These are phyloP conservation scores for Ammodytes dubius DNA, from an alignment of 2,113 vertebrate genomes.

Conservation along the genomic window DNA sequence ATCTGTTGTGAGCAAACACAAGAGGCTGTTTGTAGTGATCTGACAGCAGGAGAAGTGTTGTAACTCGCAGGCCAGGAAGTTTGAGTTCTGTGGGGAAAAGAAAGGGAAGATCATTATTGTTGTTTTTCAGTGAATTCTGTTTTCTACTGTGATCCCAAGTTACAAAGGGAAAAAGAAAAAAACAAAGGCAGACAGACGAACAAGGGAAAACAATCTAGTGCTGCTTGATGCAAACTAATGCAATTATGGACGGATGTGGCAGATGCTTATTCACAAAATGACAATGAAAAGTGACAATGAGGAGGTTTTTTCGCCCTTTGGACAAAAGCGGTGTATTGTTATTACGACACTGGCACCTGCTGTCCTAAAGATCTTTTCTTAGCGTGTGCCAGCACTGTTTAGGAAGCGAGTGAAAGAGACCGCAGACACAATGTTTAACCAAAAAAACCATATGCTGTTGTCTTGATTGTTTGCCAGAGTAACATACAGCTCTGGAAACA, in stretches of 20 bases:
- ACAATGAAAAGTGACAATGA: no score
- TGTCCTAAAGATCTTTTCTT: no score
- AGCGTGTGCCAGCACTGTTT: no score
- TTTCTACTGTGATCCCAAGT: neutral
- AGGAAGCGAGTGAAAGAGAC: no score
- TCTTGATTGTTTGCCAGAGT: no score
- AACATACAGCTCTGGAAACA: no score
- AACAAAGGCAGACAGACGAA: neutral
- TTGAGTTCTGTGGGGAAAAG: conserved; percentile 10
- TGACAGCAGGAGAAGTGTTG: conserved; percentile 20
- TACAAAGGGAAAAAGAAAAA: neutral
- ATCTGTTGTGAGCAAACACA: conserved; percentile 21
- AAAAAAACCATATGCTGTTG: no score
- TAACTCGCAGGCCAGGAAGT: neutral
- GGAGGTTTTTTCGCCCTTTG: no score
- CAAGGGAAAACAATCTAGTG: neutral
- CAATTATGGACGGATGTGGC: neutral
- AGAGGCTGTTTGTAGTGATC: neutral
- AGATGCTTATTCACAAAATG: conserved; percentile 38
- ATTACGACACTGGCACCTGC: no score
- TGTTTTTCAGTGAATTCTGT: neutral
- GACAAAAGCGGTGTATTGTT: no score
- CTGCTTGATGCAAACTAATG: conserved; percentile 14
- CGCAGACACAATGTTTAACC: no score
- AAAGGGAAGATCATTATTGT: conserved; percentile 9